phyloP scores from a whole-genome alignment of 2,888 invertebrate species.

The Meganola albula region DNA sequence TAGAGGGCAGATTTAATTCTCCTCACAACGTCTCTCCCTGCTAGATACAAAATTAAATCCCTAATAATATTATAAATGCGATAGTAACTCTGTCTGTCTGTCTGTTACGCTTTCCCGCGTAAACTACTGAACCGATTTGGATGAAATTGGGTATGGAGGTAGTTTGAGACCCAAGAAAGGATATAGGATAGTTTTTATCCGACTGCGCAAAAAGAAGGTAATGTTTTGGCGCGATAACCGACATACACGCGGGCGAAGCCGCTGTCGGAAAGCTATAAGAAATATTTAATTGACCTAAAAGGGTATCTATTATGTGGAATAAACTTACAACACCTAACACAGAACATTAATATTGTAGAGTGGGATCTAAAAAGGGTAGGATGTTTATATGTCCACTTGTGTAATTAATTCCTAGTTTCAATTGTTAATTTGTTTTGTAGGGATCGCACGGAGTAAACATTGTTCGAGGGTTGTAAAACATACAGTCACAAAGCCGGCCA shows the following conservation, averaged over 20 bases:
- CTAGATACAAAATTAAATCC: too few relatives aligned
- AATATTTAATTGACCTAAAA: not conserved
- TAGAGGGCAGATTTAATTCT: too few relatives aligned
- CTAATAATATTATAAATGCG: too few relatives aligned
- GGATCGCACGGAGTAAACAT: constrained; percentile 36
- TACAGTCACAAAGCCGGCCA: constrained; percentile 10
- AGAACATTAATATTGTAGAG: not conserved
- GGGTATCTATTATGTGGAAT: not conserved
- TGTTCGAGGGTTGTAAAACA: constrained; percentile 9
- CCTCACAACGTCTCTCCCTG: too few relatives aligned
- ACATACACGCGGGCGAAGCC: too few relatives aligned
- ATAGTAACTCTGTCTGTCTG: too few relatives aligned
- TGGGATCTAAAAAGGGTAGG: constrained; percentile 39
- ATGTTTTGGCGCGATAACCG: too few relatives aligned
- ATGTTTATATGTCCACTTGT: constrained; percentile 49
- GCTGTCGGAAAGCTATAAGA: not conserved
- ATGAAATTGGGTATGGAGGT: too few relatives aligned
- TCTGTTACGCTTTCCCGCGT: too few relatives aligned
- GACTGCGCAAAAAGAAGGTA: too few relatives aligned
- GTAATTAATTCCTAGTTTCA: constrained; percentile 68
- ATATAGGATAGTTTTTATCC: not conserved
- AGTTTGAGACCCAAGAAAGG: too few relatives aligned
- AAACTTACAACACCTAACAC: not conserved
- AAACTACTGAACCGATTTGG: too few relatives aligned
- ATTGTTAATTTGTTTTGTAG: constrained; percentile 55